Conservation (phyloP, 92 coral and sea anemone genomes). For the Bergia sp. region DNA sequence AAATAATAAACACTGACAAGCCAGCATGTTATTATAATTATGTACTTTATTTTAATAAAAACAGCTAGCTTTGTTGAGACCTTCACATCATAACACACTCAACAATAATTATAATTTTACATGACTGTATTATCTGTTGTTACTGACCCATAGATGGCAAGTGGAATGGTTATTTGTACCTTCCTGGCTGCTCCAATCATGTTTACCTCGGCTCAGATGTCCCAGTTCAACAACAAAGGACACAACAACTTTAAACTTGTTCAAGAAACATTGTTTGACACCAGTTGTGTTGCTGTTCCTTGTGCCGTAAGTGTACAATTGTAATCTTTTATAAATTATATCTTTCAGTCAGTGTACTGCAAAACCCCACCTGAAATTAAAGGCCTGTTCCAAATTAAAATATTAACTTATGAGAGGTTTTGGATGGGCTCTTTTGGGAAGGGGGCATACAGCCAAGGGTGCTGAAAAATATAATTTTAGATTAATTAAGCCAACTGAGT, state of each 20-base stretch:
- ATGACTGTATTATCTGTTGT: neutral
- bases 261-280: constrained; percentile 65
- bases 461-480: neutral
- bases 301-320: constrained; percentile 69
- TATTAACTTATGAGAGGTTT: too few species aligned
- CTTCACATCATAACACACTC: neutral
- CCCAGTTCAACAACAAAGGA: constrained; percentile 39
- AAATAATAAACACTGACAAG: too few species aligned
- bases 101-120: neutral
- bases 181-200: constrained; percentile 86
- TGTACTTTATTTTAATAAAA: too few species aligned
- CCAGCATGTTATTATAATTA: too few species aligned
- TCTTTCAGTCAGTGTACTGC: too few species aligned
- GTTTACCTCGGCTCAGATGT: constrained; percentile 84
- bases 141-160: constrained; percentile 68
- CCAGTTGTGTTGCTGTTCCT: constrained; percentile 76
- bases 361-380: too few species aligned
- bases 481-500: too few species aligned
- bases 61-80: too few species aligned
- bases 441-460: too few species aligned
- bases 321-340: too few species aligned
- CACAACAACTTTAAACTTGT: constrained; percentile 46
- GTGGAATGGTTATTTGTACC: constrained; percentile 82
- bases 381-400: too few species aligned
- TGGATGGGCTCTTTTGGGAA: too few species aligned